Conservation (phyloP, 2,113 vertebrate genomes). For the Pao palembangensis region DNA sequence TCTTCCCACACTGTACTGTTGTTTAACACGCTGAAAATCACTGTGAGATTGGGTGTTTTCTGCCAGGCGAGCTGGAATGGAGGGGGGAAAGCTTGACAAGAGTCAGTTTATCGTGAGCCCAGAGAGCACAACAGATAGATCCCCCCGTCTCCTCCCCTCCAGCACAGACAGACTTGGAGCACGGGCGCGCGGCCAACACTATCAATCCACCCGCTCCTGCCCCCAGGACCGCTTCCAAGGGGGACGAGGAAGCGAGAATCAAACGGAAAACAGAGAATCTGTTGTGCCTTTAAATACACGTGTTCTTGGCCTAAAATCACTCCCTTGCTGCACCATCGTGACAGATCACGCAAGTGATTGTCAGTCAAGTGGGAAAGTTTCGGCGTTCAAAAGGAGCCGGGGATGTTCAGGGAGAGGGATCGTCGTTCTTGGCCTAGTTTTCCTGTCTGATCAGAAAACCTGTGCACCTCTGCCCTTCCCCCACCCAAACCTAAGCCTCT, state of each 20-base stretch:
- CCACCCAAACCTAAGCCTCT: slow-evolving; percentile 73
- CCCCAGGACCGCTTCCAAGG: slow-evolving; percentile 71
- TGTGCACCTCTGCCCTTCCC: slow-evolving; percentile 77
- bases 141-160: slow-evolving; percentile 74
- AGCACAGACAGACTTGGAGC: slow-evolving; percentile 75
- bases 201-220: slow-evolving; percentile 77
- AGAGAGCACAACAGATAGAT: slow-evolving; percentile 79
- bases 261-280: slow-evolving; percentile 60
- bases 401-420: slow-evolving; percentile 59
- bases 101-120: slow-evolving; percentile 78
- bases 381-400: slow-evolving; percentile 45
- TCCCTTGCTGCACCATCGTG: slow-evolving; percentile 12
- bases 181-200: slow-evolving; percentile 77
- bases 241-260: slow-evolving; percentile 70
- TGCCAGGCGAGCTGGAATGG: slow-evolving; percentile 64
- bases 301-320: slow-evolving; percentile 58
- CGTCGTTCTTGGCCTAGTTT: slow-evolving; percentile 77
- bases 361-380: slow-evolving; percentile 59
- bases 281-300: slow-evolving; percentile 58
- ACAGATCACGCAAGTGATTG: slow-evolving; percentile 53
- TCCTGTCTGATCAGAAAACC: slow-evolving; percentile 78
- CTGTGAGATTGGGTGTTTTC: slow-evolving; percentile 61
- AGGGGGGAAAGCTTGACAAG: slow-evolving; percentile 64
- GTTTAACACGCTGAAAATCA: slow-evolving; percentile 58
- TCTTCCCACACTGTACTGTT: slow-evolving; percentile 38